phyloP scores from a whole-genome alignment of 1,140 invertebrate species.

The Anastatus disparis region DNA sequence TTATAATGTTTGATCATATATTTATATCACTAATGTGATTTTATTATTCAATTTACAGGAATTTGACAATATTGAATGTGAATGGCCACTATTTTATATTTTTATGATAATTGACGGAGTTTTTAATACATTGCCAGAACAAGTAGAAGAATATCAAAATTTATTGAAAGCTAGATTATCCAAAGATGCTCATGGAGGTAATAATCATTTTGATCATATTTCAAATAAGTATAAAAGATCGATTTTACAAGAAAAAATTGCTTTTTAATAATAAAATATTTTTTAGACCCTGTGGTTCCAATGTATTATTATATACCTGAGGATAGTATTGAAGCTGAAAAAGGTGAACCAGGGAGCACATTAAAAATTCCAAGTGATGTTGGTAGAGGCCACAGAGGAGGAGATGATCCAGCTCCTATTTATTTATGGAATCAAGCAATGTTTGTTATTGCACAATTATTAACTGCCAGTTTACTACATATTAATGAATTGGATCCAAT shows the following conservation, averaged over 20 bases:
- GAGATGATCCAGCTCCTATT: slow-evolving; percentile 70
- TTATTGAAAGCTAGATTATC: slow-evolving; percentile 81
- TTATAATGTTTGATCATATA: slow-evolving; percentile 23
- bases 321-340: slow-evolving; percentile 82
- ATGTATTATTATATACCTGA: slow-evolving; percentile 93
- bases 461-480: slow-evolving; percentile 89
- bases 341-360: slow-evolving; percentile 76
- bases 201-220: neutral
- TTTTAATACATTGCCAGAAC: slow-evolving; percentile 87
- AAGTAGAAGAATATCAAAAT: slow-evolving; percentile 91
- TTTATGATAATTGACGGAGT: slow-evolving; percentile 97
- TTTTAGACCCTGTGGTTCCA: slow-evolving; percentile 81
- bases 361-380: slow-evolving; percentile 72
- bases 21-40: neutral
- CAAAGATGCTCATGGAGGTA: slow-evolving; percentile 83
- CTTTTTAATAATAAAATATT: slow-evolving; percentile 21
- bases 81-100: slow-evolving; percentile 97
- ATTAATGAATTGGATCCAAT: slow-evolving; percentile 97
- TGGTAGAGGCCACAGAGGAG: slow-evolving; percentile 52
- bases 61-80: slow-evolving; percentile 96
- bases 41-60: slow-evolving; percentile 70
- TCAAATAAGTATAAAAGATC: neutral
- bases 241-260: slow-evolving; percentile 11
- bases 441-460: slow-evolving; percentile 91
- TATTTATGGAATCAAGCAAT: slow-evolving; percentile 93